These are phyloP conservation scores for Drosophila oshimai DNA, from an alignment of 1,140 invertebrate species.

Conservation along the genomic window DNA sequence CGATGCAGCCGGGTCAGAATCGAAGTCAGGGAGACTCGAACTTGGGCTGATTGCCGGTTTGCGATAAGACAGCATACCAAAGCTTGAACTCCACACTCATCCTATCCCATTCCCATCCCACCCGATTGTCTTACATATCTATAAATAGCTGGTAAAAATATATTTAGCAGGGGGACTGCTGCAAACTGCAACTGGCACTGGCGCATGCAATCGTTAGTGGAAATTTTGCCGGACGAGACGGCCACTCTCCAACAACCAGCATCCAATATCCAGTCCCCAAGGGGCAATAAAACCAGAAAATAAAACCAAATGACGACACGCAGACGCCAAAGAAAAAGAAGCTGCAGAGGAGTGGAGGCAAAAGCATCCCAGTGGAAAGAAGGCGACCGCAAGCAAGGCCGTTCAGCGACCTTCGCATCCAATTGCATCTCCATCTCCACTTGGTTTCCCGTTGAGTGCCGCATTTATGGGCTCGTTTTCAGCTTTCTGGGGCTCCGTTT, in stretches of 20 bases:
- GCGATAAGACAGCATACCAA: slow-evolving; percentile 75
- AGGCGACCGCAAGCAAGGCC: slow-evolving; percentile 77
- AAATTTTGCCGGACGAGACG: slow-evolving; percentile 57
- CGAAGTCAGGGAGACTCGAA: slow-evolving; percentile 7
- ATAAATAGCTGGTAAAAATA: slow-evolving; percentile 68
- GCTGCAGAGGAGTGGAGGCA: slow-evolving; percentile 11
- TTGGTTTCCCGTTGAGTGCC: slow-evolving; percentile 47
- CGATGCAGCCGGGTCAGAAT: slow-evolving; percentile 46
- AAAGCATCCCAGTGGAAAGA: slow-evolving; percentile 5
- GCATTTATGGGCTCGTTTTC: slow-evolving; percentile 45
- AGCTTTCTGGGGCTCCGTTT: neutral
- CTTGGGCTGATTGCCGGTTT: slow-evolving; percentile 57
- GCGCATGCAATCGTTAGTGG: slow-evolving; percentile 76
- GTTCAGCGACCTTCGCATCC: slow-evolving; percentile 65
- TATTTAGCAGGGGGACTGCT: neutral
- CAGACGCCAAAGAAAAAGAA: slow-evolving; percentile 53
- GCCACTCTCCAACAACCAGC: slow-evolving; percentile 13
- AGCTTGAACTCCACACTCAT: slow-evolving; percentile 53
- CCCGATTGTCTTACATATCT: slow-evolving; percentile 65
- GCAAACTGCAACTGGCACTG: slow-evolving; percentile 28
- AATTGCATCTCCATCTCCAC: slow-evolving; percentile 33
- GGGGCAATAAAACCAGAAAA: slow-evolving; percentile 69
- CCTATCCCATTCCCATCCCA: too few species aligned
- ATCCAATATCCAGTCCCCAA: slow-evolving; percentile 22
- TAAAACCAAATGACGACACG: slow-evolving; percentile 72